A percentile compares a stretch with the other conserved stretches of the same genome.
Evolutionary conservation across 1,140 invertebrate genomes (phyloP).

Genomic region (Ephestia elutella): DNA sequence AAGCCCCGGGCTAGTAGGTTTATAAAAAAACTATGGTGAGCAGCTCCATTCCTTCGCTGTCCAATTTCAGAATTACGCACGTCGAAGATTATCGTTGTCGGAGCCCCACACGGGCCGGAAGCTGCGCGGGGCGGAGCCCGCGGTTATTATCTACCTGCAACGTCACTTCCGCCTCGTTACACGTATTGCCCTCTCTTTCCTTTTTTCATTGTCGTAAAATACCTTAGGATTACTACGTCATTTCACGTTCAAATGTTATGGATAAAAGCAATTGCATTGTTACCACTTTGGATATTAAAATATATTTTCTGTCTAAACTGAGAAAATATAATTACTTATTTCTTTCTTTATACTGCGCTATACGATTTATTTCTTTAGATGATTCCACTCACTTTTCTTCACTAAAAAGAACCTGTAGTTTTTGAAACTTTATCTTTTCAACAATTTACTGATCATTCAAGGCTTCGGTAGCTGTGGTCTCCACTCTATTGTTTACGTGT

Average conservation of each 20-base stretch:
- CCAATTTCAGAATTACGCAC: slow-evolving; percentile 60
- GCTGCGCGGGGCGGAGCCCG: slow-evolving; percentile 44
- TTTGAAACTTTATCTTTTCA: too few relatives aligned
- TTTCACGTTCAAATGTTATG: background rate
- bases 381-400: too few relatives aligned
- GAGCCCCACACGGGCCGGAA: slow-evolving; percentile 47
- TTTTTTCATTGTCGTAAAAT: background rate
- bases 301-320: too few relatives aligned
- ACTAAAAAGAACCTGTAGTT: too few relatives aligned
- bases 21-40: background rate
- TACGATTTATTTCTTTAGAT: too few relatives aligned
- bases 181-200: slow-evolving; percentile 3
- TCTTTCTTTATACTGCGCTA: too few relatives aligned
- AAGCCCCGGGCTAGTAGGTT: too few relatives aligned
- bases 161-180: slow-evolving; percentile 47
- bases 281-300: too few relatives aligned
- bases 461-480: too few relatives aligned
- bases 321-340: too few relatives aligned
- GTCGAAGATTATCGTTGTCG: slow-evolving; percentile 57
- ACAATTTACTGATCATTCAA: too few relatives aligned
- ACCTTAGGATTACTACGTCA: background rate
- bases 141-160: slow-evolving; percentile 63
- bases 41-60: slow-evolving; percentile 28
- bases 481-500: too few relatives aligned
- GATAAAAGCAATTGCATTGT: background rate